Conservation (phyloP, 2,888 invertebrate genomes). For the Agriotes lineatus region DNA sequence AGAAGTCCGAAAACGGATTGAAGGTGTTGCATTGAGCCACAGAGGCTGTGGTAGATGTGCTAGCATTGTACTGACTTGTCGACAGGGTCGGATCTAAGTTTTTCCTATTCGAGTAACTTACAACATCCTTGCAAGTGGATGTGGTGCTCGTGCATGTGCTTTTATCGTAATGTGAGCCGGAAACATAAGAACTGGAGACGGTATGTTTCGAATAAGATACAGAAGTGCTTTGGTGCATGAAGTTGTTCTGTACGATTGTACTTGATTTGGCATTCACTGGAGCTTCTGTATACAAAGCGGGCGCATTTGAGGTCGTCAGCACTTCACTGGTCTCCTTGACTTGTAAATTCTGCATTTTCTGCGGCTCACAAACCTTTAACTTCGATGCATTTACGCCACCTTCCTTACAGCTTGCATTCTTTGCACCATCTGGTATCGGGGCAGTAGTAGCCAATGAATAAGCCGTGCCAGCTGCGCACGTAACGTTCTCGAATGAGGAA, state of each 20-base stretch:
- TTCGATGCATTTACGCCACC: neutral
- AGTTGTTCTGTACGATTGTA: slow-evolving; percentile 18
- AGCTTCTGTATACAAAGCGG: slow-evolving; percentile 4
- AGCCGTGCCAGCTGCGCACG: neutral
- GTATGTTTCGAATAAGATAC: slow-evolving; percentile 25
- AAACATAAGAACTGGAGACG: slow-evolving; percentile 10
- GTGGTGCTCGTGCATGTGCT: neutral
- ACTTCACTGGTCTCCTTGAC: neutral
- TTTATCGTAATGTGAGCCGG: slow-evolving; percentile 28
- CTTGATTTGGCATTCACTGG: slow-evolving; percentile 5
- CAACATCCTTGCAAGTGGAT: slow-evolving; percentile 7
- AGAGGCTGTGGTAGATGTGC: slow-evolving; percentile 17
- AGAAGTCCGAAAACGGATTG: slow-evolving; percentile 57
- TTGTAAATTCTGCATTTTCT: neutral
- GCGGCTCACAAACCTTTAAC: neutral
- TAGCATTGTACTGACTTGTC: slow-evolving; percentile 12
- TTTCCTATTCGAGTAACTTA: slow-evolving; percentile 15
- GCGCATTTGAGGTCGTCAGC: neutral
- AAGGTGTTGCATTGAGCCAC: slow-evolving; percentile 55
- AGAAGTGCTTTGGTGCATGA: slow-evolving; percentile 21
- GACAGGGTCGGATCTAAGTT: neutral
- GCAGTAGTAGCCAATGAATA: neutral
- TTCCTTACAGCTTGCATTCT: neutral
- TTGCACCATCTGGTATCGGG: neutral
- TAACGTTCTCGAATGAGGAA: slow-evolving; percentile 46